Base-by-base conservation (phyloP, 2,113 vertebrate species). In the Noturus placidus region DNA sequence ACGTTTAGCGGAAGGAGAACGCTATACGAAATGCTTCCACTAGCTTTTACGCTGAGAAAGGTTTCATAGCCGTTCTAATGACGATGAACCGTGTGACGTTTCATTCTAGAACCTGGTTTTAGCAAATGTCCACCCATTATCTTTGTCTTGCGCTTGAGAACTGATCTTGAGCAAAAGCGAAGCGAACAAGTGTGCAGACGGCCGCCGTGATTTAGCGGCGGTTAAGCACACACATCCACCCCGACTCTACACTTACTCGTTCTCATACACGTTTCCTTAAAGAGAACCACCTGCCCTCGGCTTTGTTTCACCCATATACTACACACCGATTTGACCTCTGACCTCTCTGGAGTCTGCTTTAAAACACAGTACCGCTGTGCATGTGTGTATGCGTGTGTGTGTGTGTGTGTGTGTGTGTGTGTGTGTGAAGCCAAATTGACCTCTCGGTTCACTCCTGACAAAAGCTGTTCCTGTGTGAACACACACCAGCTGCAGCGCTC, bases 281-380 rank as follows among this genome's bases (percentile, higher is more conserved):
- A 77, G 87, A 92, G 88, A 89, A 92, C 94, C 94, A 95, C 87
- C 92, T 95, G 94, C 90, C 90, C 78, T 63, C 69, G 70, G 88
- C 90, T 88, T 91, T 90, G 88, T 87, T 90, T 88, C 87, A 81
- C 52, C 86, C 91, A 92, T 88, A 92, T 92, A 5, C 87, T 93
- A 92, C 89, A 81, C 87, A 90, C 91, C 85, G 85, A 74, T 92
- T 94, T 93, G 91, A 90, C 90, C 94, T 92, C 83, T 93, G 92
- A 93, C 94, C 92, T 91, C 50, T 89, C 84, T 88, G 90, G 92
- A 89, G 92, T 67, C 56, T 82, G 91, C 92, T 93, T 93, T 92
- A 94, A 94, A 65, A 70, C 72, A 88, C 91, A 91, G 90, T 88
- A 65, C 72, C 54, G 33, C 57, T 54, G 30, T 30, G 80, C n/a